Evolutionary conservation across 2,797 vertebrate species (phyloP), one percentile per base, ranked within the genome.

Genomic region (Poecile montanus): DNA sequence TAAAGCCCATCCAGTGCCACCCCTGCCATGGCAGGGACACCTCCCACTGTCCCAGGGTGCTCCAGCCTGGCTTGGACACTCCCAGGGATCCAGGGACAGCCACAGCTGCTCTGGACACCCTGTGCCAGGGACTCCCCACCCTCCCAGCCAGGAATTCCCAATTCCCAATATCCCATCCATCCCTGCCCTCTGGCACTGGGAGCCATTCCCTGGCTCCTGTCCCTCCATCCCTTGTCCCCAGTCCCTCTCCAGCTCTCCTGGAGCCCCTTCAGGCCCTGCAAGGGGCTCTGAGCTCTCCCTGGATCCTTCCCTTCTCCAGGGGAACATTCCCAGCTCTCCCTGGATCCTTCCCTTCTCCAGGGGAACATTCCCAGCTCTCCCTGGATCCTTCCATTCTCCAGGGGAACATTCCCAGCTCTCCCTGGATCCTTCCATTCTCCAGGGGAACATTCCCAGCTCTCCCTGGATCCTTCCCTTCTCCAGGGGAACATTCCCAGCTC

Each of bases 11-110:
- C 44, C 3, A 1, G 2, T n/a, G 0, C 11, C 23, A n/a, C 2
- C 5, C 9, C 17, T 27, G 22, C 9, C 23, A 26, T 6, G 56
- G 16, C 36, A 57, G 38, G 36, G 38, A 11, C 32, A 30, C 0
- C 10, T 77, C 0, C 32, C 27, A 13, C 16, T 1, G 0, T 16
- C 26, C 44, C 58, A 32, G 44, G 34, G 0, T 27, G 7, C 13
- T 76, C 23, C 53, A 50, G 74, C 50, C 36, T 32, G 17, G 18
- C 26, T 57, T 1, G 44, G 26, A 0, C 66, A 44, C 1, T 16
- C 0, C 74, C 74, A 78, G 66, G 44, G 36, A 32, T 71, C 13
- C 82, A 60, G 57, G 48, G 23, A 16, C 56, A 61, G 16, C 48
- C 62, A 2, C 70, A 74, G 30, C 40, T 47, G 0, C 16, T 70